Conservation (phyloP, 2,888 invertebrate genomes). For the Chrysodeixis includens region DNA sequence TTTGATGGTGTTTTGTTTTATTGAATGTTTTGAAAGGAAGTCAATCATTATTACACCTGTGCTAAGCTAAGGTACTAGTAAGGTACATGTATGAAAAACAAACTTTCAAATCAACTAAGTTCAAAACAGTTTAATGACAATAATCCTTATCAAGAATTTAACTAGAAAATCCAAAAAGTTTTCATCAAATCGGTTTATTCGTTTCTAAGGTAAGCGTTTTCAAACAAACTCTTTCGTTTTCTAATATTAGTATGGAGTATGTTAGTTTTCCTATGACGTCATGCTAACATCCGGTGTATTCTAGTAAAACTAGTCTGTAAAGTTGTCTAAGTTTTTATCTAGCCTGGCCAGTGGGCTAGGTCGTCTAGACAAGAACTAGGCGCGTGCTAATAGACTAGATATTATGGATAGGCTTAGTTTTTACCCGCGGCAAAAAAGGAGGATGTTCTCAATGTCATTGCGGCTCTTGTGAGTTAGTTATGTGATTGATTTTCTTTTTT, state of each 20-base stretch:
- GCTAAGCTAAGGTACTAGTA: too few relatives aligned
- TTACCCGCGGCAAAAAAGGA: neutral
- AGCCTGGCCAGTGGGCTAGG: constrained; percentile 1
- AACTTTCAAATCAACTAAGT: too few relatives aligned
- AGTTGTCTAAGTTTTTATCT: neutral
- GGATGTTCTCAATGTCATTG: neutral
- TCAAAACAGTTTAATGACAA: too few relatives aligned
- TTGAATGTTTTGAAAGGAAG: too few relatives aligned
- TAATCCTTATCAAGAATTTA: too few relatives aligned
- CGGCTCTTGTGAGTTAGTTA: neutral
- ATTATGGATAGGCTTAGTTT: neutral
- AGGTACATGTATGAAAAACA: too few relatives aligned
- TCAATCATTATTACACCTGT: too few relatives aligned
- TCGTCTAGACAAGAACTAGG: neutral
- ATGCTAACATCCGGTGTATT: neutral
- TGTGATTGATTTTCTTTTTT: neutral
- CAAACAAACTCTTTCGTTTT: too few relatives aligned
- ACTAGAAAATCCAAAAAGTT: too few relatives aligned
- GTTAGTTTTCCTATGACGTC: neutral
- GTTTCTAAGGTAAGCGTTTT: too few relatives aligned
- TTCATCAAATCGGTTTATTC: too few relatives aligned
- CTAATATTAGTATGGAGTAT: neutral
- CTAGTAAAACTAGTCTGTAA: neutral
- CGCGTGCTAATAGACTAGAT: neutral
- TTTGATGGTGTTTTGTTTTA: too few relatives aligned